These are phyloP conservation scores for Papilio aristodemus DNA, from an alignment of 1,140 invertebrate species.

Conservation along the genomic window DNA sequence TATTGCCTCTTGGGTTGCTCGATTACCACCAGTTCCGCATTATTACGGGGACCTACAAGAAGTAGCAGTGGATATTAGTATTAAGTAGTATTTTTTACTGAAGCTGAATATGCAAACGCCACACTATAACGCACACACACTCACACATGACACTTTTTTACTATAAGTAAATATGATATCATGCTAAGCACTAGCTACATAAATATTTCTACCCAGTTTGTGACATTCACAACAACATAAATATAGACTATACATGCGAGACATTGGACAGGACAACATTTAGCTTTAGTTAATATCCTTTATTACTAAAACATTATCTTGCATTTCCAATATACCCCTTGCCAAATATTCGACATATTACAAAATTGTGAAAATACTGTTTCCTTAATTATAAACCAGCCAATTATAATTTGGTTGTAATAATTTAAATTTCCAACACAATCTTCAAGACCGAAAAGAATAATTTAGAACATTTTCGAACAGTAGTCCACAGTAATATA, in stretches of 20 bases:
- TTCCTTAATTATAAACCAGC: neutral
- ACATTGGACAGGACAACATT: neutral
- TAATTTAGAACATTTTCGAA: neutral
- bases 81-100: constrained; percentile 9
- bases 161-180: neutral
- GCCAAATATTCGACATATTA: neutral
- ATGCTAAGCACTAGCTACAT: constrained; percentile 1
- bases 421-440: neutral
- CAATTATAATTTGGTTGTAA: neutral
- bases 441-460: neutral
- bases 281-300: neutral
- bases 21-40: constrained; percentile 75
- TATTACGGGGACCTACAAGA: constrained; percentile 59
- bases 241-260: constrained; percentile 36
- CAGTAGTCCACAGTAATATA: constrained; percentile 12
- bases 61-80: no score
- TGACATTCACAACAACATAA: neutral
- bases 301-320: neutral
- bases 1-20: constrained; percentile 81
- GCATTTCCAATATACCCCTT: neutral
- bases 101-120: constrained; percentile 12
- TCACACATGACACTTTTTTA: no score
- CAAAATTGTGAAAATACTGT: constrained; percentile 1
- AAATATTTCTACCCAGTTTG: neutral
- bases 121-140: no score